These are phyloP conservation scores for Himantopus leucocephalus DNA, from an alignment of 2,113 vertebrate species.

Conservation along the genomic window DNA sequence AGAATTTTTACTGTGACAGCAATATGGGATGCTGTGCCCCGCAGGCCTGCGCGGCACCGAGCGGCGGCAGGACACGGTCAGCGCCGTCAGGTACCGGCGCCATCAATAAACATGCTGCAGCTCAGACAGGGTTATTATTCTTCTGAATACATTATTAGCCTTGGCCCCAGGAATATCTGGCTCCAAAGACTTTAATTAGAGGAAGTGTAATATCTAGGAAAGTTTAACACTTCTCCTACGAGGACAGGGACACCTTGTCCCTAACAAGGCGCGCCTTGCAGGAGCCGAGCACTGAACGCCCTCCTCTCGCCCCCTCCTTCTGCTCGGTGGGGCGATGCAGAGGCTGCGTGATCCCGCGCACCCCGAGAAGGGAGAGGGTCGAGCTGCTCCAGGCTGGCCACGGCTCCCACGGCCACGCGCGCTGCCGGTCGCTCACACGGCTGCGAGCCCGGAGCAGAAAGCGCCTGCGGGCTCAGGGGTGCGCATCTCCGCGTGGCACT, in stretches of 20 bases:
- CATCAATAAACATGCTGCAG: constrained; percentile 52
- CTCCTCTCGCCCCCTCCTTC: neutral
- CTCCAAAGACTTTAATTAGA: constrained; percentile 74
- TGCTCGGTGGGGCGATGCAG: neutral
- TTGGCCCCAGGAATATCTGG: constrained; percentile 50
- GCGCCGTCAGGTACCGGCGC: constrained; percentile 70
- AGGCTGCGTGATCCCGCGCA: accelerated
- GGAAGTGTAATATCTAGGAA: constrained; percentile 54
- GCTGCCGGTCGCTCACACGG: accelerated
- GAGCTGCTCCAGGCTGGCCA: neutral
- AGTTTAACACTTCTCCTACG: neutral
- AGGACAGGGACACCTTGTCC: neutral
- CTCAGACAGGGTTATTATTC: constrained; percentile 50
- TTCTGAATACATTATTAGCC: constrained; percentile 64
- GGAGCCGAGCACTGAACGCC: neutral
- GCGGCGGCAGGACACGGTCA: constrained; percentile 70
- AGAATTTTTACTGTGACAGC: constrained; percentile 70
- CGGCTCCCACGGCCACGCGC: neutral
- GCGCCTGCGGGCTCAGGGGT: accelerated
- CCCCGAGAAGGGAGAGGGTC: accelerated
- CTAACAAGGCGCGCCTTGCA: neutral
- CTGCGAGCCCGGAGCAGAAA: neutral
- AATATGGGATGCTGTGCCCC: constrained; percentile 77
- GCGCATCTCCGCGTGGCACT: neutral
- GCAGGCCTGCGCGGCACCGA: constrained; percentile 64